Evolutionary conservation across 2,113 vertebrate species (phyloP).

Genomic region (Gasterosteus aculeatus): DNA sequence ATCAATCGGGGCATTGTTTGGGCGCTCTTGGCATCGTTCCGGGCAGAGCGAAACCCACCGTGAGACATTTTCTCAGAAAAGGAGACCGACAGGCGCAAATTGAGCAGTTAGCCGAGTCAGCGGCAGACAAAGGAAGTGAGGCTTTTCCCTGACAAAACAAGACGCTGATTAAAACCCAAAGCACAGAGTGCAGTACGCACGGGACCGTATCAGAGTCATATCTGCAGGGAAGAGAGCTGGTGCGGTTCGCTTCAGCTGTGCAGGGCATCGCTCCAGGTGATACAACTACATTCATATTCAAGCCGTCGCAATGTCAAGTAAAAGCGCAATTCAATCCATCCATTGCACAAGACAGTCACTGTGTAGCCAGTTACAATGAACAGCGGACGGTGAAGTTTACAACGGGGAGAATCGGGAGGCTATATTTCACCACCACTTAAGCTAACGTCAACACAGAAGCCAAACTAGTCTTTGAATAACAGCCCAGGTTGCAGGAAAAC

Average conservation of each 20-base stretch:
- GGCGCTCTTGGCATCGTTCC: slow-evolving; percentile 18
- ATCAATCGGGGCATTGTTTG: slow-evolving; percentile 41
- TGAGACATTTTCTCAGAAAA: slow-evolving; percentile 44
- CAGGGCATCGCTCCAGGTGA: background rate
- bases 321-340: background rate
- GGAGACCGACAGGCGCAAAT: slow-evolving; percentile 16
- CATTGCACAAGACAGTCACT: background rate
- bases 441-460: background rate
- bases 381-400: slow-evolving; percentile 2
- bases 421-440: background rate
- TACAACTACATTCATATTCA: slow-evolving; percentile 1
- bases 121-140: slow-evolving; percentile 52
- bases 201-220: slow-evolving; percentile 32
- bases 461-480: background rate
- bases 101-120: slow-evolving; percentile 40
- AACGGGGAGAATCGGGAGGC: background rate
- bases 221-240: slow-evolving; percentile 31
- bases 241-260: slow-evolving; percentile 4
- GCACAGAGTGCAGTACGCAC: slow-evolving; percentile 46
- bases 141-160: slow-evolving; percentile 56
- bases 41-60: slow-evolving; percentile 13
- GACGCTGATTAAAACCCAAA: slow-evolving; percentile 63
- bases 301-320: slow-evolving; percentile 3
- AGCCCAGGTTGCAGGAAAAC: background rate
- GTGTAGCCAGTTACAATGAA: slow-evolving; percentile 10